phyloP scores from a whole-genome alignment of 1,140 invertebrate species.

The Drusus annulatus region DNA sequence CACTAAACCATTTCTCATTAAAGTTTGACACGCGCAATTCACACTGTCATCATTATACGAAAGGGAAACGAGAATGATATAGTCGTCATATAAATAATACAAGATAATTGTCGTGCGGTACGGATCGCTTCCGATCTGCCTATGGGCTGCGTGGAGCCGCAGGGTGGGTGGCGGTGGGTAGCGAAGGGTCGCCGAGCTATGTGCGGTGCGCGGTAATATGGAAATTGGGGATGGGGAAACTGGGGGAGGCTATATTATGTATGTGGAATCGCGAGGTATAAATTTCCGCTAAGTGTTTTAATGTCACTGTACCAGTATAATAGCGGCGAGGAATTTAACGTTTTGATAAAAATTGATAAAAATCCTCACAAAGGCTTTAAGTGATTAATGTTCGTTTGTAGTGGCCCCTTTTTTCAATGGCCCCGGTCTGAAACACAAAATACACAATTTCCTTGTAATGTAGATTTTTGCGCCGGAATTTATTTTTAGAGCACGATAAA shows the following conservation, averaged over 20 bases:
- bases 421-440: constrained; percentile 20
- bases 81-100: neutral
- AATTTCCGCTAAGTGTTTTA: constrained; percentile 56
- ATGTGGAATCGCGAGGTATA: constrained; percentile 46
- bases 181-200: neutral
- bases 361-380: constrained; percentile 25
- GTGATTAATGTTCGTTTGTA: constrained; percentile 27
- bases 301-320: constrained; percentile 54
- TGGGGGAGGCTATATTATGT: neutral
- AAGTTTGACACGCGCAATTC: too few species aligned
- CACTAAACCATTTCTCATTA: too few species aligned
- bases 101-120: constrained; percentile 27
- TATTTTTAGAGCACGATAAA: constrained; percentile 9
- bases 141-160: constrained; percentile 3
- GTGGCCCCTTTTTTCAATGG: constrained; percentile 25
- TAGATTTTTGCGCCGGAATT: neutral
- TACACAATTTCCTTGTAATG: constrained; percentile 24
- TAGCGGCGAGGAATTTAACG: constrained; percentile 50
- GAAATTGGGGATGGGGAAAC: too few species aligned
- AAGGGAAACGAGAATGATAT: too few species aligned
- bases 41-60: too few species aligned
- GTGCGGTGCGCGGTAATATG: too few species aligned
- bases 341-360: constrained; percentile 50
- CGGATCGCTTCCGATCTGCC: constrained; percentile 13
- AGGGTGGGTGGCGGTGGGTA: constrained; percentile 11